Evolutionary conservation across 2,113 vertebrate species (phyloP).

Genomic region (Urocolius indicus): DNA sequence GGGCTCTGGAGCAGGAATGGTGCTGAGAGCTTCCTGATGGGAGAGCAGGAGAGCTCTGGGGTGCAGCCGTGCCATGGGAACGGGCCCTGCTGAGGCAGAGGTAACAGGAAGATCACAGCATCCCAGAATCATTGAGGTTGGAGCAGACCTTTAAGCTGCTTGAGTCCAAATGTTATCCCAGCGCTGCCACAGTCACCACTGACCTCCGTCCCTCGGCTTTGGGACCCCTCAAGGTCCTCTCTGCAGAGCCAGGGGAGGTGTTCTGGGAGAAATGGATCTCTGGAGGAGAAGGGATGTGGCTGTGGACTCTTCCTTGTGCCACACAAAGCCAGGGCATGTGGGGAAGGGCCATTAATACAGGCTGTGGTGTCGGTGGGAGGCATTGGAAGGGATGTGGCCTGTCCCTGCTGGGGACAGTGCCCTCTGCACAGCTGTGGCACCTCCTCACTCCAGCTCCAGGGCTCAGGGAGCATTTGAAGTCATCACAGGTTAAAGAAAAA

Average conservation of each 20-base stretch:
- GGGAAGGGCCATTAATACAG: too few relatives aligned
- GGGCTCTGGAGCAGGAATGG: neutral
- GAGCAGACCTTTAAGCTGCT: too few relatives aligned
- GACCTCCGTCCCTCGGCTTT: too few relatives aligned
- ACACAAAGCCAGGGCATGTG: fast-evolving
- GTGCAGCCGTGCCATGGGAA: fast-evolving
- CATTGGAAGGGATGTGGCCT: neutral
- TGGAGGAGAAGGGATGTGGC: neutral
- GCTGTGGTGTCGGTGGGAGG: neutral
- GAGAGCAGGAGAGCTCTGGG: neutral
- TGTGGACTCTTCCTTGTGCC: fast-evolving
- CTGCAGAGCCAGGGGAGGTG: too few relatives aligned
- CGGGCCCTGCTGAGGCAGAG: neutral
- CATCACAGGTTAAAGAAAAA: neutral
- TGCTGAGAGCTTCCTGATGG: neutral
- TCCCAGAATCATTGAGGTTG: too few relatives aligned
- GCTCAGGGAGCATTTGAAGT: neutral
- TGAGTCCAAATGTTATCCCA: too few relatives aligned
- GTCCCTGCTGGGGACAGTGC: neutral
- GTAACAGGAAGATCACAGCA: neutral
- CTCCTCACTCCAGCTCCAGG: too few relatives aligned
- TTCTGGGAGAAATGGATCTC: neutral
- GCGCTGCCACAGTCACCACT: too few relatives aligned
- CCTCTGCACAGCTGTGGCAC: too few relatives aligned
- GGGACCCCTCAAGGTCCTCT: too few relatives aligned